These are phyloP conservation scores for Acanthacorydalis orientalis DNA, from an alignment of 2,888 invertebrate genomes.

Conservation along the genomic window DNA sequence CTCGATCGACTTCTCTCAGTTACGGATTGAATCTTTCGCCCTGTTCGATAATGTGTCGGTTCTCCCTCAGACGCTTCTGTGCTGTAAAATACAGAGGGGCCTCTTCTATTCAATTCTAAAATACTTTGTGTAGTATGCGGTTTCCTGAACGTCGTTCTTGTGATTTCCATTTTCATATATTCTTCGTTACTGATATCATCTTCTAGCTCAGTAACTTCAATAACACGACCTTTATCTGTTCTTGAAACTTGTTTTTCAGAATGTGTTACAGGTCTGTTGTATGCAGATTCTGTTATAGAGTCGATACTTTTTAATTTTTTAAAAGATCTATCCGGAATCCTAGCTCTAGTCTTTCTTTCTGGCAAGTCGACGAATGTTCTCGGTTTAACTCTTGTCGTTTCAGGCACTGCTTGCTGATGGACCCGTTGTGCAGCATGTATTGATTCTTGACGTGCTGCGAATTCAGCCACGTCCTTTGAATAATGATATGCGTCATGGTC, in stretches of 20 bases:
- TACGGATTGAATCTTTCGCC: background rate
- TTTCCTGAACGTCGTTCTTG: background rate
- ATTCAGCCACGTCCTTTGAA: background rate
- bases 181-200: slow-evolving; percentile 1
- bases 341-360: background rate
- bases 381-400: slow-evolving; percentile 8
- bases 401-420: background rate
- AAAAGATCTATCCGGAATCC: background rate
- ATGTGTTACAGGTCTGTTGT: background rate
- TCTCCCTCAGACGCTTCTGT: background rate
- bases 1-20: background rate
- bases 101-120: background rate
- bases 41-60: background rate
- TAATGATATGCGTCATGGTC: slow-evolving; percentile 12
- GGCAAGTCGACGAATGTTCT: background rate
- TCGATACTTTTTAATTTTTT: background rate
- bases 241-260: background rate
- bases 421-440: background rate
- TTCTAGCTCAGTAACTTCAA: slow-evolving; percentile 1
- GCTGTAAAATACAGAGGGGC: background rate
- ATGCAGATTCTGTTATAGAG: background rate
- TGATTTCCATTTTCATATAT: background rate
- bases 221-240: background rate
- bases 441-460: background rate
- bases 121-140: background rate